Evolutionary conservation across 2,888 invertebrate genomes (phyloP), one percentile per base, ranked within the genome.

Genomic region (Cerastis leucographa): DNA sequence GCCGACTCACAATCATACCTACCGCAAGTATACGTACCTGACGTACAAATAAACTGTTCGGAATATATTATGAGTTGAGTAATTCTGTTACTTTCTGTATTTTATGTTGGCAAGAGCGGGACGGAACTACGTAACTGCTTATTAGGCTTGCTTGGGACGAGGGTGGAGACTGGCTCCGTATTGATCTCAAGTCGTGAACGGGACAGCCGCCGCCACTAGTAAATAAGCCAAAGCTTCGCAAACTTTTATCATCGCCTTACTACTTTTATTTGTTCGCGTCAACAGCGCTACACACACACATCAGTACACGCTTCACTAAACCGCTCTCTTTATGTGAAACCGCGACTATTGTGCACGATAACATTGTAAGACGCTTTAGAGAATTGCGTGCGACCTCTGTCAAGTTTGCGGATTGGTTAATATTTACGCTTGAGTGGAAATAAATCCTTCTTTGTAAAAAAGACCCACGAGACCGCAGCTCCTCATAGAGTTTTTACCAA

Each of bases 141-240:
- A 83, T 85, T 88, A 87, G 86, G 84, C 83, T 91, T 89, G 91
- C 84, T 85, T 84, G 87, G 87, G 80, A 85, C 86, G 89, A 90
- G 93, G 92, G 91, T 90, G 92, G 93, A 93, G 93, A 92, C 93
- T 92, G 61, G 90, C 93, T 93, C 91, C 90, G 94, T 96, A 96
- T 96, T 94, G 95, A 96, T 95, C 94, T 93, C 87, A 87, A 91
- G 92, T 91, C 88, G 90, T 90, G 91, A 90, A 89, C 91, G 89
- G 90, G 89, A 90, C 91, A 90, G 91, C 84, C 86, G 90, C 88
- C 89, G 88, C 83, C 88, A 89, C 88, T 89, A 90, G 90, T 93
- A 92, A 94, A 94, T 92, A 93, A 90, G 88, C 85, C 86, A 87
- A 90, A 89, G 89, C 88, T 90, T 89, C 80, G 85, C 86, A 84